Evolutionary conservation across 2,888 invertebrate genomes (phyloP), one percentile per base, ranked within the genome.

Genomic region (Pyralis farinalis): DNA sequence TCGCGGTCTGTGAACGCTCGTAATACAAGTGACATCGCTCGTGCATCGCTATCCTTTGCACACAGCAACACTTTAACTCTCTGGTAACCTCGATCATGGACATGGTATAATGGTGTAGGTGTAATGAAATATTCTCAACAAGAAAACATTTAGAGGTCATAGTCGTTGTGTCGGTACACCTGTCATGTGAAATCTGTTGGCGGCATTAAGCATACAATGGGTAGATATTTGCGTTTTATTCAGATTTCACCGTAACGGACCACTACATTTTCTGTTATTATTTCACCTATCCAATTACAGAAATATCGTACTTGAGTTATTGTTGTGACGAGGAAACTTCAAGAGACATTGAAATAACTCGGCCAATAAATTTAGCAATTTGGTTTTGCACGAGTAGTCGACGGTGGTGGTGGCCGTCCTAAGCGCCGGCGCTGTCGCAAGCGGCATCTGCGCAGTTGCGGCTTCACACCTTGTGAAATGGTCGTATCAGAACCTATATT

Each of bases 401-500:
- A 62, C 62, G 63, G 67, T 38, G 55, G 58, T 49, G 51, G 50
- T 46, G 58, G 61, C 52, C 56, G 63, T 55, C 59, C 60, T 57
- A 57, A 58, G 58, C 57, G 58, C 53, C 44, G 45, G 43, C 49
- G 64, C 75, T 82, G 83, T 70, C 79, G 84, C 76, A 81, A 84
- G 75, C 68, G 53, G 35, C 61, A 52, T 49, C 51, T 33, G 56
- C 63, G 63, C 83, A 87, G 84, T 87, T 72, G 69, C 72, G 71
- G 68, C 62, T 71, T 58, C 63, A 63, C 74, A 70, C 65, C 87
- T 88, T 87, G 84, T 86, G 87, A 84, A 88, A 88, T 87, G 85
- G 84, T 84, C 81, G 87, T 85, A 76, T 82, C 78, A 59, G 69
- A 84, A 71, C 71, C 85, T 88, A 87, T 88, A 87, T 81, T 83